Conservation (phyloP, 1,140 invertebrate species). For the Ceratosolen fusciceps region DNA sequence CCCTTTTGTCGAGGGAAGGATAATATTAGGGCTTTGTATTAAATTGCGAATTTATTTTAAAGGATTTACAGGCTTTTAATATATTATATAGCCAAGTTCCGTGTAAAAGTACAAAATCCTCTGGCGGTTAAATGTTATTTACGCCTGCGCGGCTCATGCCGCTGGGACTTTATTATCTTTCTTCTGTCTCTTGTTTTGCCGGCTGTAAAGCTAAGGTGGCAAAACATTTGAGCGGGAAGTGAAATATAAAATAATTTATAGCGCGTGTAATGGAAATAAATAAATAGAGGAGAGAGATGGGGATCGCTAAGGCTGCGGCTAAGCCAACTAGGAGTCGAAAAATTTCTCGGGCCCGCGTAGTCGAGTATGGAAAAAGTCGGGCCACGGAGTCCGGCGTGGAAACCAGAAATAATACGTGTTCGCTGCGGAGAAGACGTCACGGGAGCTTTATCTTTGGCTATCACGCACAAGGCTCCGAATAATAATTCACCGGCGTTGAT, state of each 20-base stretch:
- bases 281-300: background rate
- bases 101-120: too few relatives aligned
- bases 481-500: constrained; percentile 65
- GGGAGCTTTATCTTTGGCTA: constrained; percentile 56
- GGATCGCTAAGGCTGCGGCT: background rate
- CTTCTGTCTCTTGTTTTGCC: too few relatives aligned
- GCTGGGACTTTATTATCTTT: too few relatives aligned
- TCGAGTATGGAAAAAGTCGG: background rate
- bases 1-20: background rate
- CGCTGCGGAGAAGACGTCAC: constrained; percentile 28
- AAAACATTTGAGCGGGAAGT: too few relatives aligned
- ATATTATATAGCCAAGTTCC: too few relatives aligned
- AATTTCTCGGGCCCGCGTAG: background rate
- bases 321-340: background rate
- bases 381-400: background rate
- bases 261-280: background rate
- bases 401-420: background rate
- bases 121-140: too few relatives aligned
- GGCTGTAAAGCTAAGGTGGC: too few relatives aligned
- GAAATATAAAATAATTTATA: too few relatives aligned
- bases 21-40: background rate
- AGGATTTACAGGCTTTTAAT: too few relatives aligned
- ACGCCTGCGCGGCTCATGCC: too few relatives aligned
- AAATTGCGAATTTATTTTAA: background rate
- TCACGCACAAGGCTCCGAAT: constrained; percentile 52